A percentile compares a stretch with the other conserved stretches of the same genome.
Conservation (phyloP, 2,888 invertebrate genomes). For the Malacosoma neustria region DNA sequence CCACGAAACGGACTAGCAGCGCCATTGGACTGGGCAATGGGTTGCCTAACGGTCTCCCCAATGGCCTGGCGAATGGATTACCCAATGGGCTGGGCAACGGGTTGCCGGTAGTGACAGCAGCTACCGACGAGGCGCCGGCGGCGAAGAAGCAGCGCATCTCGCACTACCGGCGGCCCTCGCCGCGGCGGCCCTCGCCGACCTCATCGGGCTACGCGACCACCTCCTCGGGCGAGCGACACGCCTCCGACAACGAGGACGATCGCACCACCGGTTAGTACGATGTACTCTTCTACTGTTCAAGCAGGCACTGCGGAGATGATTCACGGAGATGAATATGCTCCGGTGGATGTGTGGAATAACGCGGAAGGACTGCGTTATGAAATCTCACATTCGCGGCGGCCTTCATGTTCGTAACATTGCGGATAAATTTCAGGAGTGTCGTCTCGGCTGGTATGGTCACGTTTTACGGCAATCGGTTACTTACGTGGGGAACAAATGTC, state of each 20-base stretch:
- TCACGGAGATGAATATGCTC: too few relatives aligned
- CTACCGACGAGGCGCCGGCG: conserved; percentile 75
- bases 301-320: too few relatives aligned
- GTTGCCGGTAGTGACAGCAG: conserved; percentile 75
- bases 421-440: too few relatives aligned
- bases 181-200: conserved; percentile 63
- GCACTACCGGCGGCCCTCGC: conserved; percentile 75
- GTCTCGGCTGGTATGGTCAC: too few relatives aligned
- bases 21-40: conserved; percentile 61
- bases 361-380: too few relatives aligned
- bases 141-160: conserved; percentile 91
- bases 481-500: too few relatives aligned
- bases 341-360: too few relatives aligned
- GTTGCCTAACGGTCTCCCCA: conserved; percentile 26
- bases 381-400: too few relatives aligned
- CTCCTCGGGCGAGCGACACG: conserved; percentile 69
- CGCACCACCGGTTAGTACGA: conserved; percentile 35
- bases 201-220: conserved; percentile 62
- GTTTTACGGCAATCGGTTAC: too few relatives aligned
- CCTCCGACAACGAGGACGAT: conserved; percentile 68
- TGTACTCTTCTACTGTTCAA: too few relatives aligned
- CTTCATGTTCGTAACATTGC: too few relatives aligned
- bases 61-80: neutral
- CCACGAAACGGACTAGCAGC: conserved; percentile 80
- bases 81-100: conserved; percentile 78